Evolutionary conservation across 2,113 vertebrate species (phyloP).

Genomic region (Mormoops blainvillei): DNA sequence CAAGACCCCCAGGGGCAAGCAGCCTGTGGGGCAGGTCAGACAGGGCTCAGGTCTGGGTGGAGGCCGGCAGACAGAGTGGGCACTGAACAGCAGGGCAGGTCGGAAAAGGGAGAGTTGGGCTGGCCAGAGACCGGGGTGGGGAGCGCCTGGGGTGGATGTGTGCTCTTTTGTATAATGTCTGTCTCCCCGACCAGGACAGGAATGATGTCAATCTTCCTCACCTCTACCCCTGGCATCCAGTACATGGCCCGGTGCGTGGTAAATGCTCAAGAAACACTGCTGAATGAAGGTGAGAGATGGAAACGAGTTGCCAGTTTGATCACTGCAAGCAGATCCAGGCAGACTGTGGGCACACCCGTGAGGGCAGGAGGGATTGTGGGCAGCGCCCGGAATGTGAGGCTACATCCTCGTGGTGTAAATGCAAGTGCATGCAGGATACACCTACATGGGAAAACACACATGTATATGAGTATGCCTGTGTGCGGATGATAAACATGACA

Average conservation of each 20-base stretch:
- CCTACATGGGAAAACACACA: accelerated
- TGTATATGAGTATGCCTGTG: neutral
- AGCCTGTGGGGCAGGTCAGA: neutral
- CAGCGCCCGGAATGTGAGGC: neutral
- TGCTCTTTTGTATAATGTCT: neutral
- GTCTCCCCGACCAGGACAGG: neutral
- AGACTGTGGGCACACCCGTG: accelerated
- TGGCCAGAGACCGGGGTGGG: neutral
- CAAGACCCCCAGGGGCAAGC: neutral
- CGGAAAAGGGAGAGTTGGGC: neutral
- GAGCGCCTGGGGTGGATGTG: neutral
- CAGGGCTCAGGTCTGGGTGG: neutral
- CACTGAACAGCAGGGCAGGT: neutral
- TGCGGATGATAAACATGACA: no score
- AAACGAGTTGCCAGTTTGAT: neutral
- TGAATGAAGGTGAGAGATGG: neutral
- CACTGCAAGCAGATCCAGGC: no score
- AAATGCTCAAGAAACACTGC: neutral
- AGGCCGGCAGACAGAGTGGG: neutral
- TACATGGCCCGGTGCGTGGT: neutral
- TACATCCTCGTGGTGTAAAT: neutral
- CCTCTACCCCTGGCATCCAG: neutral
- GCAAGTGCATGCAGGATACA: neutral
- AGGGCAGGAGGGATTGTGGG: accelerated
- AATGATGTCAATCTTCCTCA: neutral